phyloP scores from a whole-genome alignment of 2,797 vertebrate species.

The Vipera ursinii region DNA sequence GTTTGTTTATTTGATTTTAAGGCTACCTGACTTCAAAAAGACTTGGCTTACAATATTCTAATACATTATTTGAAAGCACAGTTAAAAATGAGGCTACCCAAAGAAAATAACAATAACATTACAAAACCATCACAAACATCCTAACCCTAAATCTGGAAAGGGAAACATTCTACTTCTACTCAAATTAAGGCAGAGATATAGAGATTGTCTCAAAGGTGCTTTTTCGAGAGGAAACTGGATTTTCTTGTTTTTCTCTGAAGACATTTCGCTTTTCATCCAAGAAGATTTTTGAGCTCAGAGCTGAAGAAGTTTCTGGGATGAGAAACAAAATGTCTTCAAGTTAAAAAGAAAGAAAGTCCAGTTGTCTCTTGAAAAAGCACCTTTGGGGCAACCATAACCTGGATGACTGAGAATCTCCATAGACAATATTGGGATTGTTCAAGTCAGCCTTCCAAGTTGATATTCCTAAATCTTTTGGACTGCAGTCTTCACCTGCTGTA shows the following conservation, averaged over 20 bases:
- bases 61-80: not conserved
- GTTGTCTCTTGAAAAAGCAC: no score
- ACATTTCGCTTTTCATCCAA: no score
- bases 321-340: no score
- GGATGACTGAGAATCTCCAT: no score
- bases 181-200: not conserved
- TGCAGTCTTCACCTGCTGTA: not conserved
- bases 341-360: no score
- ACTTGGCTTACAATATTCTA: not conserved
- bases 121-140: not conserved
- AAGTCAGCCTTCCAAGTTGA: not conserved
- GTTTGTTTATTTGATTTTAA: not conserved
- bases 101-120: not conserved
- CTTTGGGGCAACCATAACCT: no score
- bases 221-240: no score
- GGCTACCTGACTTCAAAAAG: not conserved
- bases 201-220: not conserved
- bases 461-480: not conserved
- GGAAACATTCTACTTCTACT: not conserved
- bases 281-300: no score
- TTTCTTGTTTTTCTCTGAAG: no score
- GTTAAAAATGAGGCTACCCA: not conserved
- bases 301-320: no score
- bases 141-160: not conserved
- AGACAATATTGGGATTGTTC: not conserved